These are phyloP conservation scores for Tetraneura akinire DNA, from an alignment of 1,140 invertebrate species.

Conservation along the genomic window DNA sequence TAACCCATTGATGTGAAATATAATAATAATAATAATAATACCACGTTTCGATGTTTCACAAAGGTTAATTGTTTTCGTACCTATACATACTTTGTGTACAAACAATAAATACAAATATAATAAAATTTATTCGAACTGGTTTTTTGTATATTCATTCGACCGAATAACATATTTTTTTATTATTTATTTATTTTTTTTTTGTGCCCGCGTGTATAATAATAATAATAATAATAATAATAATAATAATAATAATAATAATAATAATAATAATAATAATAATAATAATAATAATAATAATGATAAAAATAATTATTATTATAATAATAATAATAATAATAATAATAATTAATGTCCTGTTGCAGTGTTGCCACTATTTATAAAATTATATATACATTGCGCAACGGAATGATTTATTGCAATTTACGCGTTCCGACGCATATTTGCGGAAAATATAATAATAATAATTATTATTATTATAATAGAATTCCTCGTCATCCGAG, in stretches of 20 bases:
- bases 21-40: too few species aligned
- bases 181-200: too few species aligned
- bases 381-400: background rate
- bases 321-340: too few species aligned
- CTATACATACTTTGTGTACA: background rate
- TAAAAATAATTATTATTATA: too few species aligned
- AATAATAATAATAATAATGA: too few species aligned
- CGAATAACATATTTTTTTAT: background rate
- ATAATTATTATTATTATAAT: background rate
- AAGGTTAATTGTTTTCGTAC: background rate
- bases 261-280: too few species aligned
- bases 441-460: background rate
- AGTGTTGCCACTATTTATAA: too few species aligned
- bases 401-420: conserved; percentile 24
- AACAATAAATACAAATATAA: background rate
- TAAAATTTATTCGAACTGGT: conserved; percentile 1
- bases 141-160: background rate
- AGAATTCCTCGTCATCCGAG: background rate
- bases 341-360: too few species aligned
- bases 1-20: background rate
- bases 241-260: too few species aligned
- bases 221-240: too few species aligned
- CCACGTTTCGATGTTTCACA: too few species aligned
- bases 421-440: background rate
- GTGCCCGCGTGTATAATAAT: background rate